Evolutionary conservation across 2,888 invertebrate genomes (phyloP).

Genomic region (Orchestes rusci): DNA sequence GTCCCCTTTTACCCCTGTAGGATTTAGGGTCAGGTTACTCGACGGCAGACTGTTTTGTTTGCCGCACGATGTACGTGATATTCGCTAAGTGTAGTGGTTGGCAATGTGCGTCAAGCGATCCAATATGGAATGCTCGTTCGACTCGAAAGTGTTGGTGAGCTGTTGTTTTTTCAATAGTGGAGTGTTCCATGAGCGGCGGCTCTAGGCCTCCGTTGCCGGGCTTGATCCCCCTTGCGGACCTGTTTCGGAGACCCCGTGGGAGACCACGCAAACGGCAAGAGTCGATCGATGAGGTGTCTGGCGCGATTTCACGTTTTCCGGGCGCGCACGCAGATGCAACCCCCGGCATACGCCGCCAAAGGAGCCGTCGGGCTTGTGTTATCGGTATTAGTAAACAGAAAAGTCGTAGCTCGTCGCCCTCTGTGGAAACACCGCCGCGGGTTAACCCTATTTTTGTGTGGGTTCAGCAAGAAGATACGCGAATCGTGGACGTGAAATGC

Average conservation of each 20-base stretch:
- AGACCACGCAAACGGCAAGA: slow-evolving; percentile 41
- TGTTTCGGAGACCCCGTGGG: slow-evolving; percentile 40
- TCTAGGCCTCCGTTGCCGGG: slow-evolving; percentile 45
- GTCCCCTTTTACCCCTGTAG: no score
- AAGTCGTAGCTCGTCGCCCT: slow-evolving; percentile 33
- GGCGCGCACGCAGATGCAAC: neutral
- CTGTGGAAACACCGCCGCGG: slow-evolving; percentile 49
- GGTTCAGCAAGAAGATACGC: slow-evolving; percentile 73
- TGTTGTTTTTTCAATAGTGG: slow-evolving; percentile 10
- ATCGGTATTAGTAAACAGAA: slow-evolving; percentile 22
- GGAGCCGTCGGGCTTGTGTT: slow-evolving; percentile 38
- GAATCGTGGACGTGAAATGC: slow-evolving; percentile 76
- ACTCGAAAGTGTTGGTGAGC: no score
- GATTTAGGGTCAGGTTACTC: no score
- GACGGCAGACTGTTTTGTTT: no score
- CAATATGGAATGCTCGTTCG: no score
- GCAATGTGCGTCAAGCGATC: no score
- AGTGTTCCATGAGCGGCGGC: slow-evolving; percentile 40
- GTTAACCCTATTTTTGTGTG: slow-evolving; percentile 80
- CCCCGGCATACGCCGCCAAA: slow-evolving; percentile 38
- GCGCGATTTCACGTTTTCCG: no score
- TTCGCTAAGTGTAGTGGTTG: no score
- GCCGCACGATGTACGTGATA: no score
- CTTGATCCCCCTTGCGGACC: slow-evolving; percentile 43
- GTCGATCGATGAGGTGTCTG: slow-evolving; percentile 33